phyloP scores from a whole-genome alignment of 2,797 vertebrate species.

The Anabas testudineus region DNA sequence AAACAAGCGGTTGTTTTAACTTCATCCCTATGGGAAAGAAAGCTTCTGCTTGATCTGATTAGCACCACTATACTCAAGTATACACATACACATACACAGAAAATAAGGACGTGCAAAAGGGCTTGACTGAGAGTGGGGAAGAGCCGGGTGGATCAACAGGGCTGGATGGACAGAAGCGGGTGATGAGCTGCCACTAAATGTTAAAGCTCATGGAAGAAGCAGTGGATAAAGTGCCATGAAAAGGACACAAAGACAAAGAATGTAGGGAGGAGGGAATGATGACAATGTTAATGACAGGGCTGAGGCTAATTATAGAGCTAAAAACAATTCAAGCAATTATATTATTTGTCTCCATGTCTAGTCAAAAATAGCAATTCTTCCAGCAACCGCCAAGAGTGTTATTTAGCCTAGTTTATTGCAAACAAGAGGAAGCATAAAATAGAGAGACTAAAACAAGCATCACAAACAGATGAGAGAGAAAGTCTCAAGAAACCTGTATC shows the following conservation, averaged over 20 bases:
- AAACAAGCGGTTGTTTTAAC: slow-evolving; percentile 39
- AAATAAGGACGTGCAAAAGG: slow-evolving; percentile 7
- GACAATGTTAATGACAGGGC: slow-evolving; percentile 24
- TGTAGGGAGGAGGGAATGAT: slow-evolving; percentile 1
- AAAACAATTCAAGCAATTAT: slow-evolving; percentile 39
- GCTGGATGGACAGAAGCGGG: neutral
- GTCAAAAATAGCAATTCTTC: slow-evolving; percentile 21
- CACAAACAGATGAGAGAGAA: slow-evolving; percentile 15
- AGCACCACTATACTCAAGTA: slow-evolving; percentile 26
- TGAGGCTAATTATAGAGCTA: slow-evolving; percentile 23
- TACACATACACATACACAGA: neutral
- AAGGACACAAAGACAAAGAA: slow-evolving; percentile 3
- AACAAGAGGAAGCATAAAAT: slow-evolving; percentile 26
- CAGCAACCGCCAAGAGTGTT: slow-evolving; percentile 17
- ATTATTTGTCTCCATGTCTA: slow-evolving; percentile 45
- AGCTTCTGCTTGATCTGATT: slow-evolving; percentile 54
- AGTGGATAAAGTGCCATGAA: slow-evolving; percentile 9
- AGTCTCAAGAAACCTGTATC: slow-evolving; percentile 25
- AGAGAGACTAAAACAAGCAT: slow-evolving; percentile 1
- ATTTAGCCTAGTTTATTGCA: slow-evolving; percentile 46
- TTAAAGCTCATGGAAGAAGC: slow-evolving; percentile 27
- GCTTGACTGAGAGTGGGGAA: neutral
- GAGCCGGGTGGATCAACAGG: slow-evolving; percentile 13
- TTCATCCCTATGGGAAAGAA: slow-evolving; percentile 24
- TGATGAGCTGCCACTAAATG: slow-evolving; percentile 15